phyloP scores from a whole-genome alignment of 2,797 vertebrate species.

The Malacoctenus gilli region DNA sequence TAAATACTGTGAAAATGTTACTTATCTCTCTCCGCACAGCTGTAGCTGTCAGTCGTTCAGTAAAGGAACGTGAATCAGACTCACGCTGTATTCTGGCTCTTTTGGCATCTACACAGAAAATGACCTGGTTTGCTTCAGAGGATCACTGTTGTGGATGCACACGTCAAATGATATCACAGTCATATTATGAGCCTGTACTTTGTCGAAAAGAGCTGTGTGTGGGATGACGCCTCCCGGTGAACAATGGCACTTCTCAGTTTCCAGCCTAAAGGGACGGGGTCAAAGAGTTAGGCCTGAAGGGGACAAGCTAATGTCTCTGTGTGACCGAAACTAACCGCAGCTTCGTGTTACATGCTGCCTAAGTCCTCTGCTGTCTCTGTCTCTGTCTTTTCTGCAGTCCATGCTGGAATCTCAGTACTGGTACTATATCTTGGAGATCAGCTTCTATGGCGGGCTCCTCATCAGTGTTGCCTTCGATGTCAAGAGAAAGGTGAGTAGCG shows the following conservation, averaged over 20 bases:
- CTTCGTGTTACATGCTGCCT: constrained; percentile 28
- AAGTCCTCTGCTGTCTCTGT: not conserved
- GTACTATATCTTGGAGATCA: constrained; percentile 93
- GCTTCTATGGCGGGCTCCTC: constrained; percentile 92
- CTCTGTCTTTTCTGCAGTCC: constrained; percentile 73
- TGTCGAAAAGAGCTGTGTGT: not conserved
- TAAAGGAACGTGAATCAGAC: no score
- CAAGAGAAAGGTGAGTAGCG: constrained; percentile 88
- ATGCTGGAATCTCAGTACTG: constrained; percentile 94
- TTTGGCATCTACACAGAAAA: no score
- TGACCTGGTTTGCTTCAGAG: no score
- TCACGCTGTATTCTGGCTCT: no score
- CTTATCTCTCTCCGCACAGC: no score
- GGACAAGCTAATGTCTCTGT: constrained; percentile 12
- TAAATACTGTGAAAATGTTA: no score
- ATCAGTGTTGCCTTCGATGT: constrained; percentile 89
- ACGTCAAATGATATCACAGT: no score
- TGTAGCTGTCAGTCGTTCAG: no score
- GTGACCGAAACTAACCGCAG: constrained; percentile 22
- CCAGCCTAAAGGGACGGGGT: constrained; percentile 4
- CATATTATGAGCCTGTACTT: not conserved
- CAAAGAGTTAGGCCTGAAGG: constrained; percentile 7
- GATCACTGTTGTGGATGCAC: no score
- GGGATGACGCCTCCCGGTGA: not conserved
- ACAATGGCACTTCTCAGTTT: constrained; percentile 16